A percentile compares a stretch with the other conserved stretches of the same genome.
Conservation (phyloP, 2,888 invertebrate species). For the Eulithis testata region DNA sequence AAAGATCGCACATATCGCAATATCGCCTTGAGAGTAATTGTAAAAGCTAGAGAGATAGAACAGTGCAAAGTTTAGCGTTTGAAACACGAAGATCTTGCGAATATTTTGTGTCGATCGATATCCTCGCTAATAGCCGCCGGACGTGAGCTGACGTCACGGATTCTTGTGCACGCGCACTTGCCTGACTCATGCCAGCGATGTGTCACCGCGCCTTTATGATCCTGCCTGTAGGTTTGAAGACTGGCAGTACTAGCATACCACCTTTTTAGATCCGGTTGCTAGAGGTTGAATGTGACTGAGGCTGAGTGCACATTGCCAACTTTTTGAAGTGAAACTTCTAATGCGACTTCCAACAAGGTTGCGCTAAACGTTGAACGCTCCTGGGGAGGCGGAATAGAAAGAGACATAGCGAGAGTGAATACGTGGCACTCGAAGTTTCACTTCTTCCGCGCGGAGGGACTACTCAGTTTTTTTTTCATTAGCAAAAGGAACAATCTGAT, state of each 20-base stretch:
- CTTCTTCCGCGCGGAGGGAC: too few relatives aligned
- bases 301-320: neutral
- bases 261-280: conserved; percentile 41
- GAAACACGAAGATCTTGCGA: neutral
- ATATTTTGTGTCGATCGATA: neutral
- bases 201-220: conserved; percentile 62
- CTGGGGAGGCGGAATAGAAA: too few relatives aligned
- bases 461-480: too few relatives aligned
- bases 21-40: too few relatives aligned
- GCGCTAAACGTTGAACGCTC: too few relatives aligned
- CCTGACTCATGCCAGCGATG: conserved; percentile 58
- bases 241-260: neutral
- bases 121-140: conserved; percentile 60
- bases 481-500: too few relatives aligned
- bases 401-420: too few relatives aligned
- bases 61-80: too few relatives aligned
- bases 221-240: neutral
- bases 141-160: conserved; percentile 76
- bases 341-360: too few relatives aligned
- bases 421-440: too few relatives aligned
- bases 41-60: too few relatives aligned
- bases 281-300: neutral
- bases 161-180: conserved; percentile 68
- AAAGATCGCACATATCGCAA: neutral
- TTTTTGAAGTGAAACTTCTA: too few relatives aligned